Evolutionary conservation across 2,797 vertebrate species (phyloP).

Genomic region (Eulemur coronatus): DNA sequence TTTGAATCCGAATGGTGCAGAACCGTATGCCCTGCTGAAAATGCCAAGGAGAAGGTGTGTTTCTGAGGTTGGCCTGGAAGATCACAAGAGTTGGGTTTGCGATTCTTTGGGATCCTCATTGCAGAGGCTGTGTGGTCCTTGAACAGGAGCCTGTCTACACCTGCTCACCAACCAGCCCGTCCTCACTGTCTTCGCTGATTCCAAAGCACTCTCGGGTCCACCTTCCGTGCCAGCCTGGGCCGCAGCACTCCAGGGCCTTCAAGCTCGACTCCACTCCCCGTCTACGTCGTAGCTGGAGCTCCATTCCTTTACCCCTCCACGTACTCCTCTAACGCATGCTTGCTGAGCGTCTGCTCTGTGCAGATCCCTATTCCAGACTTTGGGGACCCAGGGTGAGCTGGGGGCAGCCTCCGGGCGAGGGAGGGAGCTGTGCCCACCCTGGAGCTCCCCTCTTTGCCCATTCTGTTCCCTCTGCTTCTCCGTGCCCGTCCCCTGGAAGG

Average conservation of each 20-base stretch:
- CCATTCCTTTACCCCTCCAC: neutral
- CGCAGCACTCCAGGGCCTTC: neutral
- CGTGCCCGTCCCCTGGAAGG: neutral
- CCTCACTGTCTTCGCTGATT: neutral
- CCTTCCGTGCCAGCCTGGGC: neutral
- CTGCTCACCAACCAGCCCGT: neutral
- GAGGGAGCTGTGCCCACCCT: fast-evolving
- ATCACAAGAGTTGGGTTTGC: neutral
- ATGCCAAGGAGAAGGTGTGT: neutral
- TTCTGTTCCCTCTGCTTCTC: neutral
- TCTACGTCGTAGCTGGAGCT: neutral
- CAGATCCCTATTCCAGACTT: neutral
- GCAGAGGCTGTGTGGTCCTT: too few relatives aligned
- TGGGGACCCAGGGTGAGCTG: neutral
- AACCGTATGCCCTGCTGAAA: neutral
- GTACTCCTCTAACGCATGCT: neutral
- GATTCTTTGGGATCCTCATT: neutral
- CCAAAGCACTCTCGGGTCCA: neutral
- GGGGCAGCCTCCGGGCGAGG: neutral
- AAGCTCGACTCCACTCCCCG: neutral
- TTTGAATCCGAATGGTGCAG: neutral
- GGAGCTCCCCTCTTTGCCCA: neutral
- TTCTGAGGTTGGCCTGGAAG: neutral
- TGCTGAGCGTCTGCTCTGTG: neutral
- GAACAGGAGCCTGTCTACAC: neutral